Conservation (phyloP, 2,888 invertebrate genomes). For the Ceraclea dissimilis region DNA sequence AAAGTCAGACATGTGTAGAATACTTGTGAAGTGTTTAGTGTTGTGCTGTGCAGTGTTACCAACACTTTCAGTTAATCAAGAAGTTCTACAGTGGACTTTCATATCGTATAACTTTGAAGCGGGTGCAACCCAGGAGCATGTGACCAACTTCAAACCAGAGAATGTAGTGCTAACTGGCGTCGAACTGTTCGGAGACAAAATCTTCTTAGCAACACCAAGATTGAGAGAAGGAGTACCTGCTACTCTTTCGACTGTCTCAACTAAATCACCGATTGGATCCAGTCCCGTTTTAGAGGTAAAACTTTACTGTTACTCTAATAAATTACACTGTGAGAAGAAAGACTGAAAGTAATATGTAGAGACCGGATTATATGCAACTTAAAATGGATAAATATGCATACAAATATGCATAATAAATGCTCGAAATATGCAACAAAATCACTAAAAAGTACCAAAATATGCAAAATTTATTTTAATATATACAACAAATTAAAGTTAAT, state of each 20-base stretch:
- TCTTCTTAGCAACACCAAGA: constrained; percentile 71
- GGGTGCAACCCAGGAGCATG: constrained; percentile 30
- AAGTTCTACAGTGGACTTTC: constrained; percentile 39
- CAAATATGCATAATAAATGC: no score
- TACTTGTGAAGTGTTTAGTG: constrained; percentile 4
- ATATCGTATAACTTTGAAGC: constrained; percentile 35
- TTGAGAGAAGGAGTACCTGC: constrained; percentile 69
- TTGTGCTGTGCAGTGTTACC: constrained; percentile 5
- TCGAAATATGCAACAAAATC: no score
- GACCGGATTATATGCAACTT: no score
- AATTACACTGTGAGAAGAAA: no score
- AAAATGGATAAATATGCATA: no score
- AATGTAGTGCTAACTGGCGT: constrained; percentile 72
- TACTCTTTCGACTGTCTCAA: constrained; percentile 61
- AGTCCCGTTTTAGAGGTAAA: constrained; percentile 61
- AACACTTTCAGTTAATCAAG: constrained; percentile 27
- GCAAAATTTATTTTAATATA: no score
- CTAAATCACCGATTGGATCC: constrained; percentile 55
- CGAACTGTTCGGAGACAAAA: constrained; percentile 60
- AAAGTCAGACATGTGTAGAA: constrained; percentile 6
- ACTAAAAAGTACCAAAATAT: no score
- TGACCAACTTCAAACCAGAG: constrained; percentile 53
- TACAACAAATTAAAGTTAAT: no score
- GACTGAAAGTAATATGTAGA: no score
- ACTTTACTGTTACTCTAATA: not conserved